These are phyloP conservation scores for Rhinichthys klamathensis DNA, from an alignment of 2,113 vertebrate species.

Conservation along the genomic window DNA sequence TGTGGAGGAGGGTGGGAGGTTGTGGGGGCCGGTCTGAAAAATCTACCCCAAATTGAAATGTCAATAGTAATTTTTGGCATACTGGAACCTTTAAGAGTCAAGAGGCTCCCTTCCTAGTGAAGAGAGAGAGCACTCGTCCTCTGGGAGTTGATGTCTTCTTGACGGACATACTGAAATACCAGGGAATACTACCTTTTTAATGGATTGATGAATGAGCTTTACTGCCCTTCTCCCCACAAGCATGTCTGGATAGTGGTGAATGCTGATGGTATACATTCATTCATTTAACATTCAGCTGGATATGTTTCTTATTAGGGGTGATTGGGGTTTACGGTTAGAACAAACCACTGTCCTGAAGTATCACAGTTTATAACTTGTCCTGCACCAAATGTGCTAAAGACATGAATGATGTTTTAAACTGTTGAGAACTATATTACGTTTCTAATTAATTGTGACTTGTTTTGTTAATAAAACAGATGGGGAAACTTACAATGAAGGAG, in stretches of 20 bases:
- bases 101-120: conserved; percentile 20
- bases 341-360: not conserved
- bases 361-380: not conserved
- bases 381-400: not conserved
- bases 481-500: not conserved
- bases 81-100: conserved; percentile 52
- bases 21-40: conserved; percentile 37
- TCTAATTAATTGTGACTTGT: not conserved
- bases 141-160: conserved; percentile 63
- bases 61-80: conserved; percentile 54
- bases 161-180: conserved; percentile 74
- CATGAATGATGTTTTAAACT: not conserved
- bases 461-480: not conserved
- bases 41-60: conserved; percentile 51
- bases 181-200: conserved; percentile 75
- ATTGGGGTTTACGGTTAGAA: not conserved
- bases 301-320: not conserved
- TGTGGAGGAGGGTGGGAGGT: conserved; percentile 64
- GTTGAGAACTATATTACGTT: not conserved
- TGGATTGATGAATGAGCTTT: conserved; percentile 81
- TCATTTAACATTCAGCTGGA: conserved; percentile 17
- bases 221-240: conserved; percentile 50
- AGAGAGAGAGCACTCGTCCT: conserved; percentile 51
- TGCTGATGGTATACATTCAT: conserved; percentile 37
- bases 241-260: conserved; percentile 5